Percentiles rank a stretch among this genome's conserved stretches.
Conservation (phyloP, 1,140 invertebrate species). For the Onthophagus taurus region DNA sequence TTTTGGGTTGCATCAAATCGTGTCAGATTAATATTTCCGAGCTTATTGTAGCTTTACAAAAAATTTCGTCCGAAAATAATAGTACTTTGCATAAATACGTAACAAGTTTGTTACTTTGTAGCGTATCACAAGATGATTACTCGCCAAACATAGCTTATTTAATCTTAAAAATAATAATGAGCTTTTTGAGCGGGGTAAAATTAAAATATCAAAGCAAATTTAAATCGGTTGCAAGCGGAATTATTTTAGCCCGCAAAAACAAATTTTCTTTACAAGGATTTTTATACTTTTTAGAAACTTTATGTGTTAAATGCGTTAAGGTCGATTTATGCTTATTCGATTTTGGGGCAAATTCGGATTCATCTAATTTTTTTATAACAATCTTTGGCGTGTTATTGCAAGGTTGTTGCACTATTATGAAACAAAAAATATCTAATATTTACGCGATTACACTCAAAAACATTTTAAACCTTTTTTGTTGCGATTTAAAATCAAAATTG, state of each 20-base stretch:
- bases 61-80: conserved; percentile 33
- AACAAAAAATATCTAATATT: background rate
- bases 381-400: conserved; percentile 7
- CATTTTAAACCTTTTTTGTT: conserved; percentile 12
- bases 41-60: conserved; percentile 22
- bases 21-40: background rate
- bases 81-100: conserved; percentile 31
- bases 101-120: conserved; percentile 16
- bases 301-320: conserved; percentile 19
- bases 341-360: conserved; percentile 14
- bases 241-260: too few relatives aligned
- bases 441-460: conserved; percentile 10
- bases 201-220: too few relatives aligned
- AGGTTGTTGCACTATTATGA: background rate
- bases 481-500: conserved; percentile 4
- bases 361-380: conserved; percentile 7
- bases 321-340: conserved; percentile 13
- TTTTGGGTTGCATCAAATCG: conserved; percentile 1
- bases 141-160: conserved; percentile 11
- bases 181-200: too few relatives aligned
- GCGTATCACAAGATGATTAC: conserved; percentile 15
- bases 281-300: conserved; percentile 22
- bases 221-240: background rate
- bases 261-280: conserved; percentile 23
- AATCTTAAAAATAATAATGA: conserved; percentile 38